Evolutionary conservation across 2,888 invertebrate genomes (phyloP), one percentile per base, ranked within the genome.

Genomic region (Melipona beecheii): DNA sequence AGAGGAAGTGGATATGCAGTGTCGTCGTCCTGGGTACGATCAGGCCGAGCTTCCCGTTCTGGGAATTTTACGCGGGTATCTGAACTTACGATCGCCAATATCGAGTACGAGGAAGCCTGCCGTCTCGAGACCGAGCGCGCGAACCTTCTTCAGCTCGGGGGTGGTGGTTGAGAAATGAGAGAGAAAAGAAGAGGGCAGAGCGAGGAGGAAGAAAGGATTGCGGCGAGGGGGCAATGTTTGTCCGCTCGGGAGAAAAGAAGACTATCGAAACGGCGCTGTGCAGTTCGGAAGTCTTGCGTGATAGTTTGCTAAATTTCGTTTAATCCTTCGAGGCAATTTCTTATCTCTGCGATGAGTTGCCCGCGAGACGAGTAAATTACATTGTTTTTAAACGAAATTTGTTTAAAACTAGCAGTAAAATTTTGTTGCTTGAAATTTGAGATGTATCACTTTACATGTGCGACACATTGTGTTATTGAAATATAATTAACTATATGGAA

Each of bases 71-170:
- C 54, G 54, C 65, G 75, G 78, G 69, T 87, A 87, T 81, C 78
- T 68, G 71, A 81, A 82, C 71, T 72, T 74, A 66, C 76, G 64
- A 76, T 87, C 83, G 71, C 81, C 83, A 81, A 85, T 85, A 85
- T 83, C 85, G 81, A 79, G 58, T 31, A 70, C 58, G 76, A 36
- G 31, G 64, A 70, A 71, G 64, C 52, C 36, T 69, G 6, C 17
- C 27, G 56, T 17, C 24, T 52, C 69, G 24, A 24, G 58, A n/a
- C 49, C 62, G 36, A 43, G 15, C 21, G 17, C 19, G 21, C 13
- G 13, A 50, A 54, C 15, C 31, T 54, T 54, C 54, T 54, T 31
- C 54, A 17, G 9, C 27, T 24, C 13, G 13, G 43, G 52, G 19
- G 27, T 27, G 24, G 68, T 19, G 31, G 54, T 31, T 54, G 69